A percentile compares a stretch with the other conserved stretches of the same genome.
Conservation (phyloP, 2,888 invertebrate species). For the Bursaphelenchus okinawaensis region DNA sequence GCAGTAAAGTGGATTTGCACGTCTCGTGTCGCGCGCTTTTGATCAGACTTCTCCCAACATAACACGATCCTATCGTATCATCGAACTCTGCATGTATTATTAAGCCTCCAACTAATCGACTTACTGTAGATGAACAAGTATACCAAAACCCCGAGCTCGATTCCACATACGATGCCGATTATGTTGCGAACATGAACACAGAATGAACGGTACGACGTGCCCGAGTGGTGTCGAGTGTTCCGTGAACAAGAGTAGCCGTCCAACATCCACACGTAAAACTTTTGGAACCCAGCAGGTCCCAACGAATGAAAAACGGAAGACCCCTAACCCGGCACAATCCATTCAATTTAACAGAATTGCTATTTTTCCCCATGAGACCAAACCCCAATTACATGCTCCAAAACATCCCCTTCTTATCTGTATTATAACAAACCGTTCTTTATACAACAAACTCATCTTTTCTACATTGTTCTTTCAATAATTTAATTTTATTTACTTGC, state of each 20-base stretch:
- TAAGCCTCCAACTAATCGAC: slow-evolving; percentile 5
- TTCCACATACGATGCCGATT: slow-evolving; percentile 15
- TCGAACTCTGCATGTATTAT: background rate
- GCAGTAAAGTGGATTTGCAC: slow-evolving; percentile 13
- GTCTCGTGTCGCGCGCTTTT: background rate
- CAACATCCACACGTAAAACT: background rate
- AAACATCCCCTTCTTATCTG: too few species aligned
- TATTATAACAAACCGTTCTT: too few species aligned
- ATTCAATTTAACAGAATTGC: background rate
- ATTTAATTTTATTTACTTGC: too few species aligned
- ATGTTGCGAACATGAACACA: slow-evolving; percentile 14
- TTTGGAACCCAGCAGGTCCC: too few species aligned
- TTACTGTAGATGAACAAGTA: slow-evolving; percentile 12
- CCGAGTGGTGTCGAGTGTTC: background rate
- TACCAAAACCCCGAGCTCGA: slow-evolving; percentile 11
- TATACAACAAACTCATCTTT: too few species aligned
- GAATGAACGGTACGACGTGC: slow-evolving; percentile 16
- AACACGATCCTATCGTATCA: background rate
- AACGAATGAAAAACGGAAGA: background rate
- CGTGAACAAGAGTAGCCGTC: background rate
- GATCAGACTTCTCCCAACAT: background rate
- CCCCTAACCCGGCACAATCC: background rate
- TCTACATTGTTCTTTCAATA: too few species aligned
- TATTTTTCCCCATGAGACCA: background rate
- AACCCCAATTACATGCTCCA: background rate